Evolutionary conservation across 2,113 vertebrate species (phyloP).

Genomic region (Epinephelus fuscoguttatus): DNA sequence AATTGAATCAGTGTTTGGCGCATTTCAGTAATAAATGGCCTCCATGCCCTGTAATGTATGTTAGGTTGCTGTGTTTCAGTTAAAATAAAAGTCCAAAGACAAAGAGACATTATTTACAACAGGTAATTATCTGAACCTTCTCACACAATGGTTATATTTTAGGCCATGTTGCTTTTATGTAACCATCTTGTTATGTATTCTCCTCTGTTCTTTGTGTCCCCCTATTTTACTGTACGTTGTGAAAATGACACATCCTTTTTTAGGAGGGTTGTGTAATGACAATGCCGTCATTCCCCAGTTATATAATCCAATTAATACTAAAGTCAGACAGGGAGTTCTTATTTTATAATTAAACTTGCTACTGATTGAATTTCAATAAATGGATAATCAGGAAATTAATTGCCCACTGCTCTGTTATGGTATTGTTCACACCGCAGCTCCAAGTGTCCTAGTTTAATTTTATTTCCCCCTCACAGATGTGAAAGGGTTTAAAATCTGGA

Average conservation of each 20-base stretch:
- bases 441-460: slow-evolving; percentile 15
- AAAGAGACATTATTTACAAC: background rate
- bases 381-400: background rate
- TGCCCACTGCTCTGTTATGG: background rate
- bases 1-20: background rate
- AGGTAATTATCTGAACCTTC: background rate
- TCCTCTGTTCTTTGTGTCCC: background rate
- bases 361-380: slow-evolving; percentile 14
- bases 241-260: background rate
- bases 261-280: too few species aligned
- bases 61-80: background rate
- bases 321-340: slow-evolving; percentile 18
- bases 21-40: background rate
- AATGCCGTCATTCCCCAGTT: background rate
- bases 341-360: slow-evolving; percentile 19
- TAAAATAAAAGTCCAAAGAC: background rate
- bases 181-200: background rate
- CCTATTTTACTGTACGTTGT: background rate
- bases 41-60: background rate
- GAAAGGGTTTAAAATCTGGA: background rate
- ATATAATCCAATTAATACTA: slow-evolving; percentile 2
- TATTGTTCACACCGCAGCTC: background rate
- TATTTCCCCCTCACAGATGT: background rate
- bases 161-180: background rate
- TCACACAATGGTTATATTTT: background rate